Conservation (phyloP, 2,888 invertebrate genomes). For the Polydrusus cervinus region DNA sequence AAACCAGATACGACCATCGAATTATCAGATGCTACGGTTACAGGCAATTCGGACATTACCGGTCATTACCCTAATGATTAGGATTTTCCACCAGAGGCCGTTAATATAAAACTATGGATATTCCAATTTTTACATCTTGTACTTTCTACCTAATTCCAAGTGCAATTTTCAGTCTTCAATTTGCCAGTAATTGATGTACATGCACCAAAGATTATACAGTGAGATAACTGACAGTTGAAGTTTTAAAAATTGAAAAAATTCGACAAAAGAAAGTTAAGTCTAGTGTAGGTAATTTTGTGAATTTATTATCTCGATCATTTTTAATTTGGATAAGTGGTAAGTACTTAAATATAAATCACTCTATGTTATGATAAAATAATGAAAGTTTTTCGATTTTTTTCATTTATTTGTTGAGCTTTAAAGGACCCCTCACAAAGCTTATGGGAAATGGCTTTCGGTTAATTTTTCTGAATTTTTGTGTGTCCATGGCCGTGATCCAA, state of each 20-base stretch:
- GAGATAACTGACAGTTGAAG: neutral
- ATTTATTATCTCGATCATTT: no score
- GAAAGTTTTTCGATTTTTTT: no score
- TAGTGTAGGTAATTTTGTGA: no score
- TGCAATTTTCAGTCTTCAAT: neutral
- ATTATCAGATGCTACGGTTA: neutral
- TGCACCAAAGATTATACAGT: neutral
- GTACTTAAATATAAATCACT: no score
- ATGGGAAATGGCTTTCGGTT: no score
- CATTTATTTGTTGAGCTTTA: no score
- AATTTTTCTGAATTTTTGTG: no score
- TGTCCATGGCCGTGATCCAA: no score
- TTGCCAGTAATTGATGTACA: neutral
- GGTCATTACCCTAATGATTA: conserved; percentile 6
- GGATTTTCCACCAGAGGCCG: conserved; percentile 16
- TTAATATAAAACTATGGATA: conserved; percentile 6
- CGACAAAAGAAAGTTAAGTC: neutral
- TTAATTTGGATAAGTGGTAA: no score
- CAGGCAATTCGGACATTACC: neutral
- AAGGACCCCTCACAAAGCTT: no score
- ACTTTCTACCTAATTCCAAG: neutral
- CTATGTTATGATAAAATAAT: no score
- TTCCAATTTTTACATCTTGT: neutral
- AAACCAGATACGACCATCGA: neutral
- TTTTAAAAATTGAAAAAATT: neutral